Percentiles rank a stretch among this genome's conserved stretches.
Evolutionary conservation across 2,113 vertebrate genomes (phyloP).

Genomic region (Ailurus styani): DNA sequence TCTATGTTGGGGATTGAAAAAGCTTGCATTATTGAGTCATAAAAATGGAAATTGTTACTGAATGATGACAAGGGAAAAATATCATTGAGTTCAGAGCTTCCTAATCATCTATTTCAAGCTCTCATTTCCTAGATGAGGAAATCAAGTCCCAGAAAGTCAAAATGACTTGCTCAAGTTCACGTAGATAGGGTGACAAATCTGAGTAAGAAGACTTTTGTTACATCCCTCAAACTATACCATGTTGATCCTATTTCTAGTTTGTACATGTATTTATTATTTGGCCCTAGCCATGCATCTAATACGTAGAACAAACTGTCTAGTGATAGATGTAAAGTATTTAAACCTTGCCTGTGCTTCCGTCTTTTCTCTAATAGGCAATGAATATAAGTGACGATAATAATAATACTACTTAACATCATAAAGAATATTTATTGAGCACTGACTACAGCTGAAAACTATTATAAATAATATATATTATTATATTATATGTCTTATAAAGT

Average conservation of each 20-base stretch:
- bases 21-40: background rate
- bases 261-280: background rate
- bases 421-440: background rate
- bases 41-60: background rate
- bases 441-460: background rate
- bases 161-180: background rate
- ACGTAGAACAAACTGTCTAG: background rate
- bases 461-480: background rate
- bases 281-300: background rate
- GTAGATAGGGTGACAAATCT: background rate
- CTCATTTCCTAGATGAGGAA: background rate
- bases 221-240: background rate
- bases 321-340: background rate
- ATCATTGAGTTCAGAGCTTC: background rate
- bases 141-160: background rate
- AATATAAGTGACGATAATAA: background rate
- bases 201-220: background rate
- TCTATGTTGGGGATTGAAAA: background rate
- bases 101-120: background rate
- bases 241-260: background rate
- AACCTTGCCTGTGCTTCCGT: background rate
- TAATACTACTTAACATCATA: background rate
- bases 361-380: background rate
- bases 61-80: background rate
- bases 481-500: too few relatives aligned